phyloP scores from a whole-genome alignment of 2,113 vertebrate species.

The Mionectes macconnelli region DNA sequence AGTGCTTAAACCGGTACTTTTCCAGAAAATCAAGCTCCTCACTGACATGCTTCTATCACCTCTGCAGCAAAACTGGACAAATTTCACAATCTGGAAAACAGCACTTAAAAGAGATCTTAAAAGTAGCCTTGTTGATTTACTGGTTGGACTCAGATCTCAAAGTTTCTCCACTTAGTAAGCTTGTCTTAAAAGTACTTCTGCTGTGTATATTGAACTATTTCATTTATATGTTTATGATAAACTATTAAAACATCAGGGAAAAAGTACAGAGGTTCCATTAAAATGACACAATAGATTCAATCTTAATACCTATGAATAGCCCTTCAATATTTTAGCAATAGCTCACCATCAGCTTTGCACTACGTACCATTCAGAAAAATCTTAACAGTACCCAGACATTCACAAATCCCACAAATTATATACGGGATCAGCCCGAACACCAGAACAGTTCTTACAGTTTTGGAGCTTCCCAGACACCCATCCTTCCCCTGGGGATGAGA shows the following conservation, averaged over 20 bases:
- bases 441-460: not conserved
- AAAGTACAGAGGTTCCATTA: not conserved
- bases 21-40: not conserved
- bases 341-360: not conserved
- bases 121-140: not conserved
- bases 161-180: not conserved
- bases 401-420: not conserved
- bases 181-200: not conserved
- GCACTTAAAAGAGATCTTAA: not conserved
- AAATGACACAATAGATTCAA: not conserved
- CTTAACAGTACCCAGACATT: not conserved
- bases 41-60: not conserved
- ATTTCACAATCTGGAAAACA: not conserved
- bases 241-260: not conserved
- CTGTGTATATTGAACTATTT: not conserved
- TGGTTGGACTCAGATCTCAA: not conserved
- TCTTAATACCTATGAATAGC: not conserved
- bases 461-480: not conserved
- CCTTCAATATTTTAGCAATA: not conserved
- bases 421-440: accelerated
- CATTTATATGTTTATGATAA: not conserved
- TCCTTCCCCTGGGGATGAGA: not conserved
- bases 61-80: not conserved
- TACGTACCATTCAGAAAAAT: not conserved
- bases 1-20: not conserved